phyloP scores from a whole-genome alignment of 2,888 invertebrate genomes.

The Synergus umbraculus region DNA sequence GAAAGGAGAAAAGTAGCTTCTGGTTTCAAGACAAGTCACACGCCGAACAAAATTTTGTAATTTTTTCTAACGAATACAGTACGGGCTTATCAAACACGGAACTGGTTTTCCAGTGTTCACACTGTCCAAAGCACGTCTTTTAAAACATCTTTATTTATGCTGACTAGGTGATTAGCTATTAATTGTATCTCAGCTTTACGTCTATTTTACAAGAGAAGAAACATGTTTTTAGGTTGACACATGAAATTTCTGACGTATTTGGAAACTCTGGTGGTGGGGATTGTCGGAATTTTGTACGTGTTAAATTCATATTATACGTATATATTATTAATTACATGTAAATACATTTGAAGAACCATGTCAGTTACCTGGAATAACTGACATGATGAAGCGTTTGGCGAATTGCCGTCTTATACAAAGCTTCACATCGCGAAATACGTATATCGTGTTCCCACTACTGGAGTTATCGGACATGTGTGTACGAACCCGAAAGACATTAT shows the following conservation, averaged over 20 bases:
- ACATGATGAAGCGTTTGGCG: no score
- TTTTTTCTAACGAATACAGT: background rate
- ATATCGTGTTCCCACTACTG: background rate
- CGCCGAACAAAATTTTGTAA: constrained; percentile 14
- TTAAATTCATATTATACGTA: no score
- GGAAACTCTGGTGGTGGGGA: no score
- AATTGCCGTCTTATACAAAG: no score
- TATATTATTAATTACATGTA: no score
- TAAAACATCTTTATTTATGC: background rate
- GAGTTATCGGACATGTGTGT: background rate
- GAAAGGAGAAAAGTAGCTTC: constrained; percentile 12
- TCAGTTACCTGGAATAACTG: no score
- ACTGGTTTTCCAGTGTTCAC: background rate
- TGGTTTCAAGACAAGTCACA: constrained; percentile 1
- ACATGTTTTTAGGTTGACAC: no score
- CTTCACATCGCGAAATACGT: no score
- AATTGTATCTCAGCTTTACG: background rate
- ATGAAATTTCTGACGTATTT: no score
- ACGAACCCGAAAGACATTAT: background rate
- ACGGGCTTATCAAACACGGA: background rate
- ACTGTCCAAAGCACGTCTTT: background rate
- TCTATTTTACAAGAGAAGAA: no score
- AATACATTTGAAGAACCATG: no score
- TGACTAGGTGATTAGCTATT: constrained; percentile 2
- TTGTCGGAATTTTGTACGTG: no score